phyloP scores from a whole-genome alignment of 2,797 vertebrate species.

The Schizopygopsis pylzovi region DNA sequence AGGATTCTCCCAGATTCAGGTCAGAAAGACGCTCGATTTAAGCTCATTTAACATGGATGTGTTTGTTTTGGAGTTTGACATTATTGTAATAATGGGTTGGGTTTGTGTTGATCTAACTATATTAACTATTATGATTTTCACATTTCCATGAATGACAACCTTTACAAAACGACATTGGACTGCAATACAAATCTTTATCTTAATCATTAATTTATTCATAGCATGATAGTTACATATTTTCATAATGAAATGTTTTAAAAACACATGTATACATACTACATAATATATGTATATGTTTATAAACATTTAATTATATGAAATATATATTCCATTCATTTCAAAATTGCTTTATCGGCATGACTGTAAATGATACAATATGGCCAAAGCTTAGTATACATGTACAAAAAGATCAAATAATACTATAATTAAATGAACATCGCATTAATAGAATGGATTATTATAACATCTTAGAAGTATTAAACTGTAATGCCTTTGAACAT shows the following conservation, averaged over 20 bases:
- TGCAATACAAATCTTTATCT: neutral
- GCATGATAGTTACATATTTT: neutral
- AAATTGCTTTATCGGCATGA: no score
- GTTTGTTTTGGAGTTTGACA: neutral
- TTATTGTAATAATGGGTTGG: neutral
- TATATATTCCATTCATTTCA: no score
- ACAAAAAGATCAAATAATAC: no score
- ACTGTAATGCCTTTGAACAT: no score
- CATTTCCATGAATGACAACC: neutral
- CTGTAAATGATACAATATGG: no score
- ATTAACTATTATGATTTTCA: neutral
- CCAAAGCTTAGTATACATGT: no score
- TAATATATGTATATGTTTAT: no score
- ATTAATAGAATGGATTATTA: no score
- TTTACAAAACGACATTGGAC: neutral
- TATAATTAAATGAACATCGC: no score
- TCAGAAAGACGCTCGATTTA: slow-evolving; percentile 62
- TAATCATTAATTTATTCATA: neutral
- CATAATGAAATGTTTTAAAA: neutral
- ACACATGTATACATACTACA: no score
- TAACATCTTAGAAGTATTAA: no score
- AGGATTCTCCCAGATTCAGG: slow-evolving; percentile 96
- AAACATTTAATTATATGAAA: no score
- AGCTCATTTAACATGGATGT: neutral
- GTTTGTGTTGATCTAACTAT: neutral